Evolutionary conservation across 2,797 vertebrate species (phyloP), one percentile per base, ranked within the genome.

Genomic region (Typhlichthys eigenmanni): DNA sequence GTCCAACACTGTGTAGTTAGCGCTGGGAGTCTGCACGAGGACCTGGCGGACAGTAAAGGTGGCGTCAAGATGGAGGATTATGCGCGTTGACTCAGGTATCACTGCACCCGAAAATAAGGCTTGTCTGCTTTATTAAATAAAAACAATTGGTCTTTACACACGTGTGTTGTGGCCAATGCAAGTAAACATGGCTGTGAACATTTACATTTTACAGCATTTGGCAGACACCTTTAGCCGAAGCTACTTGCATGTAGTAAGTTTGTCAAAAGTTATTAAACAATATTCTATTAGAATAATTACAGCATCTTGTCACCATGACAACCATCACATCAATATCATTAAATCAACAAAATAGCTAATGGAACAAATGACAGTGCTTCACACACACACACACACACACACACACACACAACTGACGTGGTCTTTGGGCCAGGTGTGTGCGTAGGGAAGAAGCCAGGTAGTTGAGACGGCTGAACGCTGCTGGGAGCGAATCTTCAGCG

Each of bases 381-480:
- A 9, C 19, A 17, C 16, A 17, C 16, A 17, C 56, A 19, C 45
- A 45, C 16, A 17, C 16, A 17, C 17, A 17, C 16, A 17, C 16
- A 17, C 16, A 17, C 17, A 17, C 17, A 17, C 17, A 17, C 17
- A 17, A 58, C 86, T 29, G 0, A 90, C 89, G 85, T 95, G 87
- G 53, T 96, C 91, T n/a, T 87, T 62, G 24, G 96, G 88, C 97
- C 97, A 99, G 0, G 93, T 86, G 75, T 94, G 91, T 66, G 92
- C 92, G 50, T 97, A 98, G 0, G 98, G 98, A 0, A 99, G 91
- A 60, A 99, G 82, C 98, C 98, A 99, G 1, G 79, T 90, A 7
- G 98, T 99, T 58, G 96, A 95, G 58, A 97, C 94, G 0, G 98
- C 97, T 0, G 95, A 91, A 5, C 98, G 93, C 66, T 99, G 98